Conservation (phyloP, 92 coral and sea anemone genomes). For the Epizoanthus stellaris region DNA sequence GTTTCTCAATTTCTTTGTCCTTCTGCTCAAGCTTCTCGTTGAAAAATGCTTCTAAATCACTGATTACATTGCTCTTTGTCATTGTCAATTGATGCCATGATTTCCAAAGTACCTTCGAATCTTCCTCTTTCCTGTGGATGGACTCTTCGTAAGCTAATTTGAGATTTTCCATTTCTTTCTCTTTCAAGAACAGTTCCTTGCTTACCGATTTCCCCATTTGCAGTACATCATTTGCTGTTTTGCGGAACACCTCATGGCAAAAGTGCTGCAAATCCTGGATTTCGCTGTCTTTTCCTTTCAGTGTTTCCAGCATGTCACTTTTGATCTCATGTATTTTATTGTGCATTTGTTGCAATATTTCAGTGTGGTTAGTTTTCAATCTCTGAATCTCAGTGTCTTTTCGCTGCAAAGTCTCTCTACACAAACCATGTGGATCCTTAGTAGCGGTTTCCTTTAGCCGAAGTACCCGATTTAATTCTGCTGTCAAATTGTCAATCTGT, state of each 20-base stretch:
- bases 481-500: constrained; percentile 6
- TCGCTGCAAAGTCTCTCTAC: background rate
- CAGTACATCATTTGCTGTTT: constrained; percentile 18
- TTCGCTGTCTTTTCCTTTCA: constrained; percentile 14
- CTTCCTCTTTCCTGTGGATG: constrained; percentile 7
- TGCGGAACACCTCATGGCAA: constrained; percentile 33
- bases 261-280: constrained; percentile 22
- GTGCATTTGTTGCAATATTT: constrained; percentile 4
- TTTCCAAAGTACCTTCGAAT: constrained; percentile 16
- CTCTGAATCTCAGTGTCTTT: constrained; percentile 21
- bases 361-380: background rate
- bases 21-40: constrained; percentile 6
- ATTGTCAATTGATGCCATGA: constrained; percentile 9
- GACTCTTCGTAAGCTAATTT: background rate
- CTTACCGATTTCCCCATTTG: constrained; percentile 21
- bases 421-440: background rate
- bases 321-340: background rate
- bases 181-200: constrained; percentile 26
- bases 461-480: background rate
- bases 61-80: constrained; percentile 12
- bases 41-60: background rate
- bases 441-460: background rate
- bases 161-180: constrained; percentile 8
- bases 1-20: constrained; percentile 14
- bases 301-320: background rate